Percentiles rank a stretch among this genome's conserved stretches.
These are phyloP conservation scores for Ochlodes sylvanus DNA, from an alignment of 2,888 invertebrate species.

Conservation along the genomic window DNA sequence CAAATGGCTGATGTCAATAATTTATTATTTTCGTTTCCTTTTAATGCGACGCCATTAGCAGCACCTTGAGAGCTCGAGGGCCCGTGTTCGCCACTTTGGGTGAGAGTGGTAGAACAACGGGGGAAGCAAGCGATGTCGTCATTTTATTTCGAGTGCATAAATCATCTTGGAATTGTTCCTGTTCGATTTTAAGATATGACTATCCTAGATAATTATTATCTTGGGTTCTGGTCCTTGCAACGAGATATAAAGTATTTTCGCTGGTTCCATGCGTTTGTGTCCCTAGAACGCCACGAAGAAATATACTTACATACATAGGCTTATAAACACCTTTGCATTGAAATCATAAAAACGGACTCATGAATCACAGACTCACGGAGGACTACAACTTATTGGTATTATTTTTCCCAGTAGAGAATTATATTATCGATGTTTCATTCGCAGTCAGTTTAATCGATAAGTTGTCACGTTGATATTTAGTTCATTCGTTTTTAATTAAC, in stretches of 20 bases:
- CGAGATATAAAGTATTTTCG: too few relatives aligned
- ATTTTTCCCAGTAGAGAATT: background rate
- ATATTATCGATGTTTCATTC: constrained; percentile 18
- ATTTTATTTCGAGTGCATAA: constrained; percentile 57
- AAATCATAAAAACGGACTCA: constrained; percentile 5
- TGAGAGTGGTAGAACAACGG: constrained; percentile 62
- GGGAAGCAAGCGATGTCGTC: constrained; percentile 52
- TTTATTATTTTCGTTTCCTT: constrained; percentile 79
- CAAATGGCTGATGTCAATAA: constrained; percentile 75
- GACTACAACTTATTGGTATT: too few relatives aligned
- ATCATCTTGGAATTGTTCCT: constrained; percentile 51
- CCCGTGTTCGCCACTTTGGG: constrained; percentile 64
- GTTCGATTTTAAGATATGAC: constrained; percentile 4
- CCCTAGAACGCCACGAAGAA: too few relatives aligned
- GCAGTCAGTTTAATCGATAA: constrained; percentile 14
- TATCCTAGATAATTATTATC: too few relatives aligned
- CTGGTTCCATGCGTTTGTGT: too few relatives aligned
- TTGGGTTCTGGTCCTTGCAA: too few relatives aligned
- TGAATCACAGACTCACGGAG: too few relatives aligned
- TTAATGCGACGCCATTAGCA: constrained; percentile 75
- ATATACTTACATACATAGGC: too few relatives aligned
- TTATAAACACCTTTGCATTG: too few relatives aligned
- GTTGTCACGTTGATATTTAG: constrained; percentile 6
- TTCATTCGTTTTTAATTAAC: constrained; percentile 3
- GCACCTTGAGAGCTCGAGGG: constrained; percentile 64